Evolutionary conservation across 2,888 invertebrate species (phyloP).

Genomic region (Luperina testacea): DNA sequence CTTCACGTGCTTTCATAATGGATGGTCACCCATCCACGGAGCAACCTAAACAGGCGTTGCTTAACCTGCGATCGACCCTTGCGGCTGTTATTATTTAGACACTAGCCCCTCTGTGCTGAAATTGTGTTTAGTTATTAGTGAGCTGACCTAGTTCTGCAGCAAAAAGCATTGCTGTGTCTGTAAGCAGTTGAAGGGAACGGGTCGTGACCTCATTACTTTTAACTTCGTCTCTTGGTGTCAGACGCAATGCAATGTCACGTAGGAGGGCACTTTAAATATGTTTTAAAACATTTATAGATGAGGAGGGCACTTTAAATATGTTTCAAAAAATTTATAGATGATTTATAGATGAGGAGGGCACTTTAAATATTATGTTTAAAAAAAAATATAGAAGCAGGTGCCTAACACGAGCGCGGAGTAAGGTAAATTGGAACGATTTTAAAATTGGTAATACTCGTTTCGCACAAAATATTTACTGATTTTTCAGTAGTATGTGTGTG

Average conservation of each 20-base stretch:
- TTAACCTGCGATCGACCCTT: neutral
- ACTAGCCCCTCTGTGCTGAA: neutral
- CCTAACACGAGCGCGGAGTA: neutral
- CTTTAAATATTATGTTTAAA: no score
- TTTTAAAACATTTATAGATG: no score
- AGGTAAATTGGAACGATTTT: neutral
- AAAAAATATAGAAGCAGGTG: neutral
- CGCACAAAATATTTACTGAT: no score
- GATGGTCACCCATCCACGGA: neutral
- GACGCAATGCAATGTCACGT: neutral
- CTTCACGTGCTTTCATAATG: neutral
- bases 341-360: no score
- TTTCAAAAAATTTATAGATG: no score
- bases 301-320: no score
- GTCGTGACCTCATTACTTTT: conserved; percentile 14
- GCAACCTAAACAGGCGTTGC: neutral
- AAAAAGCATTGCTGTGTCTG: neutral
- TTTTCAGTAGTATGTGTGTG: no score
- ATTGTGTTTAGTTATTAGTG: conserved; percentile 19
- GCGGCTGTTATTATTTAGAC: neutral
- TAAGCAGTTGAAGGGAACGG: conserved; percentile 2
- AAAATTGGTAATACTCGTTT: no score
- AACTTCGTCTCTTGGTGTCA: neutral
- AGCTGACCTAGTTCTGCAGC: conserved; percentile 16
- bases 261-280: neutral